phyloP scores from a whole-genome alignment of 2,113 vertebrate genomes.

The Actenoides lindsayi region DNA sequence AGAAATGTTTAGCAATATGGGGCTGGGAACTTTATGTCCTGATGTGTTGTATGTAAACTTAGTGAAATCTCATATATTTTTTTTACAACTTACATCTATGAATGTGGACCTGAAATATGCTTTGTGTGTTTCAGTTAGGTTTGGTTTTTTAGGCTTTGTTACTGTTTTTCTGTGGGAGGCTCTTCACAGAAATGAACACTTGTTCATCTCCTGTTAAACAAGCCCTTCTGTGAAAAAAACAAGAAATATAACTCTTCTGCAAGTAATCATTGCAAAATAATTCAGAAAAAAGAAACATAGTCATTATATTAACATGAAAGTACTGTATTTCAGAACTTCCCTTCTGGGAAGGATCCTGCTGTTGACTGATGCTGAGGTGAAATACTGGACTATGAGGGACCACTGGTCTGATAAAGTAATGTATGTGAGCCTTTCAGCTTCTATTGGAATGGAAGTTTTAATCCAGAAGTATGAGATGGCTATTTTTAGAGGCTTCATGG shows the following conservation, averaged over 20 bases:
- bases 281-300: neutral
- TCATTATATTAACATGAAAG: neutral
- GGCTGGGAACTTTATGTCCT: neutral
- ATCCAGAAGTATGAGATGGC: neutral
- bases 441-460: neutral
- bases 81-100: neutral
- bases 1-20: accelerated
- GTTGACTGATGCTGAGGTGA: neutral
- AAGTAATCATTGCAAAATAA: neutral
- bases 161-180: neutral
- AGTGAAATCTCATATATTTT: neutral
- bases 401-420: neutral
- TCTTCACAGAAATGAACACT: neutral
- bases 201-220: neutral
- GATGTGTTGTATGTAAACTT: neutral
- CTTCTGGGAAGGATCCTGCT: neutral
- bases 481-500: neutral
- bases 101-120: neutral
- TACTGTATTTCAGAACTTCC: neutral
- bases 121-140: neutral
- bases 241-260: neutral
- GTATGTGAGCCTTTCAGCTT: neutral
- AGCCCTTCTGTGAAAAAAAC: neutral
- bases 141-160: neutral
- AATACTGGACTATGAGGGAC: neutral